A percentile compares a stretch with the other conserved stretches of the same genome.
Conservation (phyloP, 30 jellyfish, hydroid and myxozoan genomes). For the Turritopsis dohrnii region DNA sequence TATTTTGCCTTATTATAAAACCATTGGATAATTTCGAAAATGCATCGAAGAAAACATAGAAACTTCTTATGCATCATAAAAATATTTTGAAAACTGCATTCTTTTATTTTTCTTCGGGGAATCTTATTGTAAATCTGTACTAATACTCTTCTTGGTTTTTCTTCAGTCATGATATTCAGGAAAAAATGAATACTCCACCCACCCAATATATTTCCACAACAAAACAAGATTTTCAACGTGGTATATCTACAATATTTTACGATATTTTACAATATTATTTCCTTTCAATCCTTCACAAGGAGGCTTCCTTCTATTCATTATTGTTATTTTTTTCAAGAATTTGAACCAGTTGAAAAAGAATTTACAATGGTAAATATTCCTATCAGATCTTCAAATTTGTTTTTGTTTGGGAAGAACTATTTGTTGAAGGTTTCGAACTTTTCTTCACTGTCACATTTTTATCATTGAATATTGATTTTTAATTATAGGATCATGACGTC, state of each 20-base stretch:
- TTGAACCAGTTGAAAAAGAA: constrained; percentile 45
- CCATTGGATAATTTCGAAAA: no score
- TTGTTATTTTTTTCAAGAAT: constrained; percentile 41
- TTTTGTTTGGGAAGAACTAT: no score
- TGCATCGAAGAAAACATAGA: no score
- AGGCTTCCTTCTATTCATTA: not conserved
- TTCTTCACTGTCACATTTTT: no score
- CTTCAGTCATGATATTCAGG: constrained; percentile 40
- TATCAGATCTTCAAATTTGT: no score
- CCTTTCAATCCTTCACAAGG: no score
- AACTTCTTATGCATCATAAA: no score
- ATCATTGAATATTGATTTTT: constrained; percentile 2
- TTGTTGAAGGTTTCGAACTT: not conserved
- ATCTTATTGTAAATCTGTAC: not conserved
- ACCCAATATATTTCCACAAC: constrained; percentile 65
- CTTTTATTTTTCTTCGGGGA: not conserved
- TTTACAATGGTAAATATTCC: constrained; percentile 63
- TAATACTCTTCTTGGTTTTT: not conserved
- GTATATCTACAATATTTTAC: no score
- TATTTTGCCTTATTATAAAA: no score
- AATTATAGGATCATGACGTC: constrained; percentile 45
- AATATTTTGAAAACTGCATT: no score
- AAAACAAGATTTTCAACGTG: constrained; percentile 46
- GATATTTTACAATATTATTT: no score
- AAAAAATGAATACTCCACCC: constrained; percentile 54